Percentiles rank a stretch among this genome's conserved stretches.
Evolutionary conservation across 1,140 invertebrate genomes (phyloP).

Genomic region (Heliconius nattereri): DNA sequence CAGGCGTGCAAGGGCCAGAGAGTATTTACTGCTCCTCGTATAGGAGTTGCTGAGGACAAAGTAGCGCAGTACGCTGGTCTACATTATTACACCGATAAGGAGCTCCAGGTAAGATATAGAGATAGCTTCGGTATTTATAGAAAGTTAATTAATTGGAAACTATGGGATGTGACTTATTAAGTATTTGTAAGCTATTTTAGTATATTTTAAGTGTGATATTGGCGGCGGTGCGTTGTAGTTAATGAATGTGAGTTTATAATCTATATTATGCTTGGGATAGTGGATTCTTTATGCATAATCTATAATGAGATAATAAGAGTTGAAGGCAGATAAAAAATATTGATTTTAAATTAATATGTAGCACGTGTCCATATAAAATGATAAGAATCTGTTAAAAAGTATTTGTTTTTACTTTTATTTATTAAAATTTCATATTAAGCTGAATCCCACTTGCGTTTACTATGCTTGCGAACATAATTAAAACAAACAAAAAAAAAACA

Average conservation of each 20-base stretch:
- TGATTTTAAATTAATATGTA: no score
- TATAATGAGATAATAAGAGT: neutral
- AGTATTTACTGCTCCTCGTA: conserved; percentile 88
- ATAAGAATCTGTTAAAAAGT: no score
- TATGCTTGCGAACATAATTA: no score
- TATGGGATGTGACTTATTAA: neutral
- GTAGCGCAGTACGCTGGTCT: conserved; percentile 94
- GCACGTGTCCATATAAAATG: no score
- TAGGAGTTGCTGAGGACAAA: conserved; percentile 94
- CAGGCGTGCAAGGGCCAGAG: conserved; percentile 91
- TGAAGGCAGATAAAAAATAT: neutral
- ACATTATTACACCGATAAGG: conserved; percentile 96
- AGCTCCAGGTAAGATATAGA: conserved; percentile 85
- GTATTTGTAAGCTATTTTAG: neutral
- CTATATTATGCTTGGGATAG: neutral
- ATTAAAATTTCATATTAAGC: no score
- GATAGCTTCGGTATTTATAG: neutral
- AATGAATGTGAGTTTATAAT: neutral
- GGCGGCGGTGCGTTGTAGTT: neutral
- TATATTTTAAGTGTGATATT: neutral
- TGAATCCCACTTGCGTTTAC: no score
- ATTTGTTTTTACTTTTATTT: no score
- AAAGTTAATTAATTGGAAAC: neutral
- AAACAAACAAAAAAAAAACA: no score
- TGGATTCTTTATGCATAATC: neutral